phyloP scores from a whole-genome alignment of 2,113 vertebrate genomes.

The Mystacornis crossleyi region DNA sequence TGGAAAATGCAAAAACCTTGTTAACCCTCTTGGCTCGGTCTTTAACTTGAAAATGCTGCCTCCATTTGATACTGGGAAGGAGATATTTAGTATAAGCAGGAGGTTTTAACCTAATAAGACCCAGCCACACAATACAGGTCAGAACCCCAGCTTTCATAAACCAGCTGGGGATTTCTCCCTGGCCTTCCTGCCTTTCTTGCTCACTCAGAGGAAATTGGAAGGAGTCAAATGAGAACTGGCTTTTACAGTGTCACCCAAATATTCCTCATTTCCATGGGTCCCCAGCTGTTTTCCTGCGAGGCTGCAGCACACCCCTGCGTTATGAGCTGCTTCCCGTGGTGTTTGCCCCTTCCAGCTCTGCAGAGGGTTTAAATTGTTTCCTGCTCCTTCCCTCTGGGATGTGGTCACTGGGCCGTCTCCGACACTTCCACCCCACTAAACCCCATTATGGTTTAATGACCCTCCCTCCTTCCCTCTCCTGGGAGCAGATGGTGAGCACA shows the following conservation, averaged over 20 bases:
- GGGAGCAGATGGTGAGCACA: neutral
- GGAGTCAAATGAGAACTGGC: neutral
- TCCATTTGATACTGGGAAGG: neutral
- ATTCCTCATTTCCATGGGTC: neutral
- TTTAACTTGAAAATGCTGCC: neutral
- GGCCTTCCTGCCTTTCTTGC: neutral
- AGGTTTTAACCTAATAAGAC: neutral
- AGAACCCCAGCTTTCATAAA: neutral
- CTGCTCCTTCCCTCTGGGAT: neutral
- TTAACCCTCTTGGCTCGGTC: neutral
- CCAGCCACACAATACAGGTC: accelerated
- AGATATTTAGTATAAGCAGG: neutral
- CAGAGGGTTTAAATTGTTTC: neutral
- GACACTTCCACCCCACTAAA: slow-evolving; percentile 10
- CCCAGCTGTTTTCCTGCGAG: neutral
- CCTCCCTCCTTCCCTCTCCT: neutral
- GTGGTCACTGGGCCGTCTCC: neutral
- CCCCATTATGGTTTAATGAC: neutral
- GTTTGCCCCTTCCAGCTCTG: neutral
- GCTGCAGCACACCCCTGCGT: neutral
- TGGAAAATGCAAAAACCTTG: slow-evolving; percentile 42
- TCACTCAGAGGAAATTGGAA: neutral
- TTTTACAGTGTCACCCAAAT: neutral
- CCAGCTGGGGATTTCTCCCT: neutral
- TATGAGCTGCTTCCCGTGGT: neutral